phyloP scores from a whole-genome alignment of 2,797 vertebrate genomes.

The Sebastes iracundus region DNA sequence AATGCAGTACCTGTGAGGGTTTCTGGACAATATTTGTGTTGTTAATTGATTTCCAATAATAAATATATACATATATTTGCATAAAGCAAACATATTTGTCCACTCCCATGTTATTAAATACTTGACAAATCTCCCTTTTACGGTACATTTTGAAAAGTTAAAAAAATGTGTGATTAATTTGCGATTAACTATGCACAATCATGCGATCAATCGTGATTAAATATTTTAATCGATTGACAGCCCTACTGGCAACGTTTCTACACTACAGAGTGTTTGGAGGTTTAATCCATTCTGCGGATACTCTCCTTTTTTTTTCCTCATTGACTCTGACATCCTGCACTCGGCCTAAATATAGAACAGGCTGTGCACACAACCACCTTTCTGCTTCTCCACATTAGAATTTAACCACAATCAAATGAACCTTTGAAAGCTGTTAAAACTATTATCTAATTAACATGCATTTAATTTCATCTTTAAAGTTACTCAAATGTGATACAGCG shows the following conservation, averaged over 20 bases:
- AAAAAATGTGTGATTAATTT: too few relatives aligned
- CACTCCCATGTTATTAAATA: too few relatives aligned
- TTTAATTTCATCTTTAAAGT: constrained; percentile 4
- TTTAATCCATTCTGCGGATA: background rate
- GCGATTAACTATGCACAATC: too few relatives aligned
- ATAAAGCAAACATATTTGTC: too few relatives aligned
- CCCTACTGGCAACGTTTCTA: background rate
- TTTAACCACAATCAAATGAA: background rate
- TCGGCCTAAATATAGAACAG: background rate
- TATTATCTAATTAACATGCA: background rate
- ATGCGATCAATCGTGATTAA: too few relatives aligned
- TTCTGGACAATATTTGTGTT: too few relatives aligned
- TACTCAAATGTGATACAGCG: background rate
- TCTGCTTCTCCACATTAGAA: background rate
- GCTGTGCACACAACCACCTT: background rate
- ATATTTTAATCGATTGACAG: too few relatives aligned
- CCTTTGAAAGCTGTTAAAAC: background rate
- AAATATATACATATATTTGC: too few relatives aligned
- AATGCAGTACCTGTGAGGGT: too few relatives aligned
- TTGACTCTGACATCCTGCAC: background rate
- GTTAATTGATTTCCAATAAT: too few relatives aligned
- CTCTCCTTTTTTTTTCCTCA: background rate
- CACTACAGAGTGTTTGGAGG: background rate
- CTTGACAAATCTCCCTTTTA: too few relatives aligned
- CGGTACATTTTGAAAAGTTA: too few relatives aligned